phyloP scores from a whole-genome alignment of 2,888 invertebrate genomes.

The Orchesellides sinensis region DNA sequence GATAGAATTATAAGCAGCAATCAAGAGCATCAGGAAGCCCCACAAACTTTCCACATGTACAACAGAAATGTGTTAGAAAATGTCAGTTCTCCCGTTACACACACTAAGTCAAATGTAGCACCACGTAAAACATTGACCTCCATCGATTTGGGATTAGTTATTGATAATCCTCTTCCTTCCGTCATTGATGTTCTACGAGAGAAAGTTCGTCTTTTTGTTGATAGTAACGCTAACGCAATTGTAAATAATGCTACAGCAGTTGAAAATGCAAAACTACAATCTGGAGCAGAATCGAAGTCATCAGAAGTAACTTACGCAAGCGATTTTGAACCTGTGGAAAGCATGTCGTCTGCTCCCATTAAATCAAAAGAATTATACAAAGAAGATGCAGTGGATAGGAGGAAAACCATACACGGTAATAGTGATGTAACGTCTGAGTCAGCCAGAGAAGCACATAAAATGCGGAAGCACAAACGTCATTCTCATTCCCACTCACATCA shows the following conservation, averaged over 20 bases:
- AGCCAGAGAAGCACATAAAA: background rate
- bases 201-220: conserved; percentile 41
- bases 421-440: too few relatives aligned
- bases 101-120: background rate
- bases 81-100: background rate
- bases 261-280: background rate
- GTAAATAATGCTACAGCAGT: background rate
- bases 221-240: too few relatives aligned
- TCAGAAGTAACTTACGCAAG: background rate
- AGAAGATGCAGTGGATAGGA: too few relatives aligned
- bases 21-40: conserved; percentile 2
- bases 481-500: background rate
- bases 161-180: conserved; percentile 32
- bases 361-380: too few relatives aligned
- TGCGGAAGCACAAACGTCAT: conserved; percentile 6
- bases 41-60: too few relatives aligned
- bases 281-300: background rate
- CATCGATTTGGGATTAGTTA: conserved; percentile 9
- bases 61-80: background rate
- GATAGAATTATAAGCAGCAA: background rate
- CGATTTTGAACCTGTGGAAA: background rate
- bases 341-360: background rate
- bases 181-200: conserved; percentile 60
- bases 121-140: background rate
- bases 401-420: too few relatives aligned